A percentile compares a stretch with the other conserved stretches of the same genome.
phyloP scores from a whole-genome alignment of 2,113 vertebrate species.

The Gasterosteus nipponicus region DNA sequence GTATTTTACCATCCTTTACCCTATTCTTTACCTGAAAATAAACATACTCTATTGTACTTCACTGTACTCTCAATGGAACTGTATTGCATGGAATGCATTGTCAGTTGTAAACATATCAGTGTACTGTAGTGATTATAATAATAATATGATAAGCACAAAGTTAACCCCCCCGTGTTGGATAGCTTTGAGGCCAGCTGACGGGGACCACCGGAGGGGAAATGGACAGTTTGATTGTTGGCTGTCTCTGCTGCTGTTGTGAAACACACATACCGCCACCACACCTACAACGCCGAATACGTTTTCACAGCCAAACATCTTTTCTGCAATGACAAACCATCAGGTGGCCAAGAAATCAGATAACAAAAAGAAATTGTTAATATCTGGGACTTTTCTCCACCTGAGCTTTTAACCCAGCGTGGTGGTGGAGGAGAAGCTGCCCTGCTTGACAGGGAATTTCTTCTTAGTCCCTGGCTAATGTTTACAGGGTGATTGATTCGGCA shows the following conservation, averaged over 20 bases:
- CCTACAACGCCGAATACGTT: background rate
- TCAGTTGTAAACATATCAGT: too few relatives aligned
- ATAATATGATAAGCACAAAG: constrained; percentile 19
- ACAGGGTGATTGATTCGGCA: constrained; percentile 64
- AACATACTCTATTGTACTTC: background rate
- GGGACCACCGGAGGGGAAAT: constrained; percentile 8
- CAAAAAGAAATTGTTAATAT: background rate
- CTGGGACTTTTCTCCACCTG: constrained; percentile 15
- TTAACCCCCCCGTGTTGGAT: constrained; percentile 3
- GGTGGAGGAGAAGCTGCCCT: constrained; percentile 31
- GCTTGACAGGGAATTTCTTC: constrained; percentile 38
- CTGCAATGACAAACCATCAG: background rate
- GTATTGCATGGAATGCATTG: background rate
- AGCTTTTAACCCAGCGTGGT: constrained; percentile 36
- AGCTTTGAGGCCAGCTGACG: constrained; percentile 18
- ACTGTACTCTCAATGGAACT: background rate
- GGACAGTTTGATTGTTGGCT: constrained; percentile 13
- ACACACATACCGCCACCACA: background rate
- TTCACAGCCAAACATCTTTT: background rate
- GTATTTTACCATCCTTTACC: too few relatives aligned
- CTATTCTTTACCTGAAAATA: background rate
- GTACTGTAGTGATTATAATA: background rate
- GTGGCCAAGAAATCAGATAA: background rate
- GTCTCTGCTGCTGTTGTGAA: constrained; percentile 10
- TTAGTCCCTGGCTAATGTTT: constrained; percentile 70